Conservation (phyloP, 2,113 vertebrate species). For the Mastomys natalensis region DNA sequence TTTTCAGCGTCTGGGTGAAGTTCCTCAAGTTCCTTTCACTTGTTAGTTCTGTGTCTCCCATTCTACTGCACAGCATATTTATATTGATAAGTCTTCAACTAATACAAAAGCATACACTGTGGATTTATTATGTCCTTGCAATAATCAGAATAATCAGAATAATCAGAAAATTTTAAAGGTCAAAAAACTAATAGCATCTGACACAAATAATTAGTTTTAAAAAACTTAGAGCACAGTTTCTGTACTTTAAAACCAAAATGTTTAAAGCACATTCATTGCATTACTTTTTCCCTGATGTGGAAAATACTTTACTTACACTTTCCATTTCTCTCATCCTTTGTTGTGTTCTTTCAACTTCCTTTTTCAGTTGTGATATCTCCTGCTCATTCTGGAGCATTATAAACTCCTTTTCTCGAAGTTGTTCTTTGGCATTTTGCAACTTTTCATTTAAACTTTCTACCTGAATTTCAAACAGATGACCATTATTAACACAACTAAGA, state of each 20-base stretch:
- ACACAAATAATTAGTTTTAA: slow-evolving; percentile 50
- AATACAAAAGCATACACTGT: slow-evolving; percentile 13
- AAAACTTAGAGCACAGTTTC: slow-evolving; percentile 12
- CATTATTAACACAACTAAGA: slow-evolving; percentile 39
- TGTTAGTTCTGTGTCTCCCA: slow-evolving; percentile 34
- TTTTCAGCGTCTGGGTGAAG: neutral
- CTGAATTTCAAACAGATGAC: slow-evolving; percentile 79
- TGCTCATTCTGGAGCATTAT: slow-evolving; percentile 87
- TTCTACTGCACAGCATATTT: neutral
- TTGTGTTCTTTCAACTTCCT: slow-evolving; percentile 84
- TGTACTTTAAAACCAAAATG: slow-evolving; percentile 39
- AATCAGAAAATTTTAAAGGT: slow-evolving; percentile 46
- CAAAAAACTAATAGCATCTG: slow-evolving; percentile 22
- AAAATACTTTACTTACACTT: slow-evolving; percentile 83
- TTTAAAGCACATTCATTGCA: slow-evolving; percentile 24
- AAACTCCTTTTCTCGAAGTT: slow-evolving; percentile 88
- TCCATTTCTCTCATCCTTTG: slow-evolving; percentile 79
- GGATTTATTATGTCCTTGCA: neutral
- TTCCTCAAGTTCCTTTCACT: slow-evolving; percentile 8
- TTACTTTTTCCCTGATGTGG: neutral
- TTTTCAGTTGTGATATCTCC: slow-evolving; percentile 87
- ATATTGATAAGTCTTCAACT: neutral
- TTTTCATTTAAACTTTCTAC: slow-evolving; percentile 86
- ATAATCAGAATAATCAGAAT: slow-evolving; percentile 47
- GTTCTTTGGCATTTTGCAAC: slow-evolving; percentile 85